These are phyloP conservation scores for Phenganax stokvisi DNA, from an alignment of 92 coral and sea anemone genomes.

Conservation along the genomic window DNA sequence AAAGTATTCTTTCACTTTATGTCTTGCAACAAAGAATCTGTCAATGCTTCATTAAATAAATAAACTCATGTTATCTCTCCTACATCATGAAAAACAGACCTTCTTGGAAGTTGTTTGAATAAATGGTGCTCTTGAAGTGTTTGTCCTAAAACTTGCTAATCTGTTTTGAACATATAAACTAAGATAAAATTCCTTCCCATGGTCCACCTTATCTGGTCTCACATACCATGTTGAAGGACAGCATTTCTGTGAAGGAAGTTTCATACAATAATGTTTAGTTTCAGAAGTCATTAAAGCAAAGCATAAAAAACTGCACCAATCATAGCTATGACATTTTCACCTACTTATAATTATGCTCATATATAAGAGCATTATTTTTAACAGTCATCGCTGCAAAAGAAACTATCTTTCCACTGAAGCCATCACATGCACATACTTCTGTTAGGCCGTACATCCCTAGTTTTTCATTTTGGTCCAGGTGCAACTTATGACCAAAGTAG, in stretches of 20 bases:
- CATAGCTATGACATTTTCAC: not conserved
- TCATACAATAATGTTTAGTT: not conserved
- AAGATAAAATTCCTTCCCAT: slow-evolving; percentile 58
- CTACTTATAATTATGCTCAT: slow-evolving; percentile 53
- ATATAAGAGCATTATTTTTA: slow-evolving; percentile 52
- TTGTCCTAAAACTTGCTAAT: slow-evolving; percentile 37
- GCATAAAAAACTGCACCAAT: slow-evolving; percentile 9
- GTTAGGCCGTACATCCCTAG: slow-evolving; percentile 57
- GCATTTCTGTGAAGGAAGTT: slow-evolving; percentile 19
- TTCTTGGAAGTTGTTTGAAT: slow-evolving; percentile 55
- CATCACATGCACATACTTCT: slow-evolving; percentile 59
- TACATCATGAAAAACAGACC: slow-evolving; percentile 27
- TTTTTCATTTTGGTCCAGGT: slow-evolving; percentile 57
- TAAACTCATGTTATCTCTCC: too few species aligned
- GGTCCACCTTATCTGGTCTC: slow-evolving; percentile 63
- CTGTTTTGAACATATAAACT: slow-evolving; percentile 42
- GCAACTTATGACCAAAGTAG: slow-evolving; percentile 60
- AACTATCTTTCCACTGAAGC: slow-evolving; percentile 54
- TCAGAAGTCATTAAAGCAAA: not conserved
- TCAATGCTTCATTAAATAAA: too few species aligned
- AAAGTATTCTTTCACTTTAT: too few species aligned
- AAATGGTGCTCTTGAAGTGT: slow-evolving; percentile 32
- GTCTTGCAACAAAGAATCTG: too few species aligned
- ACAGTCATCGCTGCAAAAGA: slow-evolving; percentile 58
- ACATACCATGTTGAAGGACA: slow-evolving; percentile 47